These are phyloP conservation scores for Aulostomus chinensis DNA, from an alignment of 2,797 vertebrate species.

Conservation along the genomic window DNA sequence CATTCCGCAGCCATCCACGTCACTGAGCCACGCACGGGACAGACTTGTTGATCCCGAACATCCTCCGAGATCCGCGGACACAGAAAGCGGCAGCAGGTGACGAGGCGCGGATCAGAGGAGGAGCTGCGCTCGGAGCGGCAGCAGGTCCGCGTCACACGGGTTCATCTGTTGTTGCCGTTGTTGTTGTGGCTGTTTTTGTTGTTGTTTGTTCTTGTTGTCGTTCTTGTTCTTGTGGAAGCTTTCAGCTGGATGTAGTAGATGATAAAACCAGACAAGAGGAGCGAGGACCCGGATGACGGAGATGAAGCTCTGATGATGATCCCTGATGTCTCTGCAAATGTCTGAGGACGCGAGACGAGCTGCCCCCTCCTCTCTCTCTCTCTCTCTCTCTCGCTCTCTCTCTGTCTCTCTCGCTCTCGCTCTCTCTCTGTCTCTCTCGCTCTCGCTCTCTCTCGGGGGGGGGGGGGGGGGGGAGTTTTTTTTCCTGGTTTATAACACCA, in stretches of 20 bases:
- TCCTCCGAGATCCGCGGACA: background rate
- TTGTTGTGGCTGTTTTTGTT: too few species aligned
- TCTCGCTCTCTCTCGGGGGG: background rate
- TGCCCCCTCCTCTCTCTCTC: slow-evolving; percentile 28
- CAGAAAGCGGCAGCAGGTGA: too few species aligned
- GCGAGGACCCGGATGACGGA: too few species aligned
- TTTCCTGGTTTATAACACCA: too few species aligned
- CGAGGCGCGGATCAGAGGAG: background rate
- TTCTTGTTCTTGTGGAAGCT: too few species aligned
- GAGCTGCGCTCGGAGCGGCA: background rate
- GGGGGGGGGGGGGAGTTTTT: background rate
- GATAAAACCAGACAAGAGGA: too few species aligned
- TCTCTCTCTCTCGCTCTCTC: slow-evolving; percentile 1
- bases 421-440: background rate
- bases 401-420: background rate
- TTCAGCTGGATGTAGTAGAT: too few species aligned
- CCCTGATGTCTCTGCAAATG: slow-evolving; percentile 49
- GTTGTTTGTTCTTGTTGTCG: too few species aligned
- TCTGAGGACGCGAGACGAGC: slow-evolving; percentile 47
- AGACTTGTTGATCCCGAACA: slow-evolving; percentile 50
- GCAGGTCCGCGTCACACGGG: too few species aligned
- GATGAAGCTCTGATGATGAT: too few species aligned
- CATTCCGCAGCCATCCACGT: slow-evolving; percentile 82
- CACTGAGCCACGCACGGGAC: slow-evolving; percentile 12
- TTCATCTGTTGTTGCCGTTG: too few species aligned